A percentile compares a stretch with the other conserved stretches of the same genome.
These are phyloP conservation scores for Baccha elongata DNA, from an alignment of 2,888 invertebrate genomes.

Conservation along the genomic window DNA sequence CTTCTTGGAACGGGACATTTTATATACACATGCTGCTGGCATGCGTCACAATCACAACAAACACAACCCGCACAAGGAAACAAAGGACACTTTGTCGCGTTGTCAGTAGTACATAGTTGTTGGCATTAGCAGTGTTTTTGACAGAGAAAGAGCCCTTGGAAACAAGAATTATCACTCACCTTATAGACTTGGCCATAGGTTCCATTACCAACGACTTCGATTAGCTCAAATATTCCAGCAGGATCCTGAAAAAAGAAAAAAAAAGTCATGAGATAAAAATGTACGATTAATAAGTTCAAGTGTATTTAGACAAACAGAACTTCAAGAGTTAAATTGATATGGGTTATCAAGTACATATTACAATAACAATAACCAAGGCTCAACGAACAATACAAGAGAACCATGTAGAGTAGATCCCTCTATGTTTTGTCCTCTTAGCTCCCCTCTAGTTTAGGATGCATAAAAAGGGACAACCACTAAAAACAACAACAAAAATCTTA, in stretches of 20 bases:
- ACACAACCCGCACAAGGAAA: slow-evolving; percentile 36
- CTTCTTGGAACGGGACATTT: slow-evolving; percentile 34
- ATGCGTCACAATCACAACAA: slow-evolving; percentile 35
- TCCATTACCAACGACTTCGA: slow-evolving; percentile 99
- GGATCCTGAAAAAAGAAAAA: slow-evolving; percentile 90
- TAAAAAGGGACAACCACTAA: slow-evolving; percentile 28
- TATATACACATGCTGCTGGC: slow-evolving; percentile 2
- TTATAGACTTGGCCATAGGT: slow-evolving; percentile 99
- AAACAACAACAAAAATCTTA: slow-evolving; percentile 66
- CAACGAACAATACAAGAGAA: slow-evolving; percentile 22
- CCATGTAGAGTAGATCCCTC: neutral
- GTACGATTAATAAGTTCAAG: slow-evolving; percentile 67
- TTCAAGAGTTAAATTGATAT: slow-evolving; percentile 52
- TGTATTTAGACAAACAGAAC: slow-evolving; percentile 57
- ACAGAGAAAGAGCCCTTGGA: slow-evolving; percentile 30
- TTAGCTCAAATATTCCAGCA: slow-evolving; percentile 99
- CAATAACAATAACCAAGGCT: neutral
- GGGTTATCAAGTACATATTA: slow-evolving; percentile 59
- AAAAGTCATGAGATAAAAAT: slow-evolving; percentile 27
- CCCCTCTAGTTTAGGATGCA: neutral
- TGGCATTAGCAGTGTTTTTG: slow-evolving; percentile 29
- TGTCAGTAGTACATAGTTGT: slow-evolving; percentile 7
- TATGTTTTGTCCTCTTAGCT: neutral
- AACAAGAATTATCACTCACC: slow-evolving; percentile 84
- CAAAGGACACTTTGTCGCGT: slow-evolving; percentile 57